phyloP scores from a whole-genome alignment of 2,888 invertebrate genomes.

The Limnephilus lunatus region DNA sequence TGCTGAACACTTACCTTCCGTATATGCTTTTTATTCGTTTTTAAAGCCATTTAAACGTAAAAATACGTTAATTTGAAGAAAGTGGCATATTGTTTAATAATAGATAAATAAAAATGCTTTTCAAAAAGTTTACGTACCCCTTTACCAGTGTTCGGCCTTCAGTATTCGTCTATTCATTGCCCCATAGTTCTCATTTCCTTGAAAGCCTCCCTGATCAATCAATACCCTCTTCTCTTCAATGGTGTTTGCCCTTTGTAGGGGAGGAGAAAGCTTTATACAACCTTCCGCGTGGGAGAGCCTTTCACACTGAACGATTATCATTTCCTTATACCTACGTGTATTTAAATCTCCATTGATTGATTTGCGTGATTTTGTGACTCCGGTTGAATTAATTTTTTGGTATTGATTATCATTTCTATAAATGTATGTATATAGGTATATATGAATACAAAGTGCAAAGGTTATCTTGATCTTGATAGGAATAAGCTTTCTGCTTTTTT shows the following conservation, averaged over 20 bases:
- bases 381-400: not conserved
- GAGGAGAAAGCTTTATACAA: conserved; percentile 18
- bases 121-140: not conserved
- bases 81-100: too few relatives aligned
- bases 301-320: conserved; percentile 12
- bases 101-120: not conserved
- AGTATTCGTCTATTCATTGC: conserved; percentile 30
- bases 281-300: not conserved
- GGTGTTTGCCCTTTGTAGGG: conserved; percentile 35
- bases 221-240: conserved; percentile 8
- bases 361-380: not conserved
- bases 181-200: conserved; percentile 42
- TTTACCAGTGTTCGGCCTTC: not conserved
- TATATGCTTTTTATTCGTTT: too few relatives aligned
- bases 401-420: too few relatives aligned
- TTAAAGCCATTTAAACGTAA: too few relatives aligned
- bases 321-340: not conserved
- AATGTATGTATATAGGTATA: too few relatives aligned
- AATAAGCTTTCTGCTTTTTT: not conserved
- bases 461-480: not conserved
- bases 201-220: conserved; percentile 40
- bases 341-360: not conserved
- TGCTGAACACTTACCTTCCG: too few relatives aligned
- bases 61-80: too few relatives aligned
- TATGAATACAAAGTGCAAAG: not conserved